Percentiles rank a stretch among this genome's conserved stretches.
phyloP scores from a whole-genome alignment of 2,113 vertebrate species.

The Psephotus haematonotus region DNA sequence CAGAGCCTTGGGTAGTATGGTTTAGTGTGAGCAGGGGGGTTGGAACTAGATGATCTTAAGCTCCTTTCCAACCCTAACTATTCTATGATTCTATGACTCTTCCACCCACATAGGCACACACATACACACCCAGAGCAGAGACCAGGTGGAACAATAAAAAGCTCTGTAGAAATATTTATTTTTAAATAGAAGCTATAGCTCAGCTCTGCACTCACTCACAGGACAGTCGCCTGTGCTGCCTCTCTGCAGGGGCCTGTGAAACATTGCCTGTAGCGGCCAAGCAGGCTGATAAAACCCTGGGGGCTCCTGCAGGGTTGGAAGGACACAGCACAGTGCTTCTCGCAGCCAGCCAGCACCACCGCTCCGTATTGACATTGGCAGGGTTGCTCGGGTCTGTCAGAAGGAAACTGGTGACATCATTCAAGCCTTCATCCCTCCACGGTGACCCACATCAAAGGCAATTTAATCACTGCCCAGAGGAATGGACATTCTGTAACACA shows the following conservation, averaged over 20 bases:
- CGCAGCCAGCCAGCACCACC: background rate
- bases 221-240: background rate
- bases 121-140: background rate
- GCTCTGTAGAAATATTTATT: background rate
- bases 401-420: constrained; percentile 57
- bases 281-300: constrained; percentile 5
- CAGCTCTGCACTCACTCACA: background rate
- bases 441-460: constrained; percentile 57
- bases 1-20: too few species aligned
- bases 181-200: background rate
- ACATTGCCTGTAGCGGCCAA: background rate
- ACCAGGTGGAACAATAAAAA: background rate
- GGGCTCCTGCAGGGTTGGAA: constrained; percentile 1
- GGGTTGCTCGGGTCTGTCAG: background rate
- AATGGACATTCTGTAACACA: constrained; percentile 46
- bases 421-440: constrained; percentile 46
- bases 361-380: constrained; percentile 58
- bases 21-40: too few species aligned
- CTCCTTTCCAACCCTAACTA: too few species aligned
- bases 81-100: background rate
- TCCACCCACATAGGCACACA: background rate
- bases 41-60: too few species aligned
- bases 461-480: constrained; percentile 42
- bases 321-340: background rate
- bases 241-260: background rate